Percentiles rank a stretch among this genome's conserved stretches.
Evolutionary conservation across 2,797 vertebrate genomes (phyloP).

Genomic region (Enteromius paludinosus): DNA sequence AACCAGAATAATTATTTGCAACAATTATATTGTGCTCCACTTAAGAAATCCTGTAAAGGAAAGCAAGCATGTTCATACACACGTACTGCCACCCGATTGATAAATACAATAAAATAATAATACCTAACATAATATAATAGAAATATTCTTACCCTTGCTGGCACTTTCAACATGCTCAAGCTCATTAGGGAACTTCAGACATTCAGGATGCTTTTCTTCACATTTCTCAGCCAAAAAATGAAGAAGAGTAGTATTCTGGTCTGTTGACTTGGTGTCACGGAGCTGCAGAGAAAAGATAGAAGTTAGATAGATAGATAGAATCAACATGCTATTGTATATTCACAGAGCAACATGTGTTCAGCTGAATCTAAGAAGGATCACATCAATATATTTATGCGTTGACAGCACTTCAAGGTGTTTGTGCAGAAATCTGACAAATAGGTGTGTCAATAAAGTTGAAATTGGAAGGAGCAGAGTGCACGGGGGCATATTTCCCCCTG

Average conservation of each 20-base stretch:
- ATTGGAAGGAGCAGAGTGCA: conserved; percentile 39
- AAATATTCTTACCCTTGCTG: conserved; percentile 87
- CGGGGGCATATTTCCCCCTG: conserved; percentile 30
- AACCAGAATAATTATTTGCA: background rate
- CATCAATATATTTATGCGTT: conserved; percentile 44
- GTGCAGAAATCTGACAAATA: conserved; percentile 54
- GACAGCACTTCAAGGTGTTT: conserved; percentile 51
- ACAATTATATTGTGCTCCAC: background rate
- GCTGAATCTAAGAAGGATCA: conserved; percentile 14
- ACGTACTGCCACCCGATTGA: background rate
- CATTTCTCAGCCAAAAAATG: conserved; percentile 94
- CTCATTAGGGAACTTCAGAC: conserved; percentile 93
- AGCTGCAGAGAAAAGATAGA: conserved; percentile 77
- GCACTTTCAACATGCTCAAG: conserved; percentile 91
- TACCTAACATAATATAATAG: background rate
- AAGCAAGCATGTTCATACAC: background rate
- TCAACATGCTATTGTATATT: conserved; percentile 33
- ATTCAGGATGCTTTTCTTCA: conserved; percentile 85
- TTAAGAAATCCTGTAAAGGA: background rate
- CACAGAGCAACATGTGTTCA: conserved; percentile 54
- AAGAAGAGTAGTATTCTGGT: conserved; percentile 91
- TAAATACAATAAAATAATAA: background rate
- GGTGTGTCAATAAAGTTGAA: conserved; percentile 52
- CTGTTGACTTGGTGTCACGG: conserved; percentile 92
- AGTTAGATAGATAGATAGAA: background rate